A percentile compares a stretch with the other conserved stretches of the same genome.
phyloP scores from a whole-genome alignment of 2,888 invertebrate genomes.

The Zaprionus obscuricornis region DNA sequence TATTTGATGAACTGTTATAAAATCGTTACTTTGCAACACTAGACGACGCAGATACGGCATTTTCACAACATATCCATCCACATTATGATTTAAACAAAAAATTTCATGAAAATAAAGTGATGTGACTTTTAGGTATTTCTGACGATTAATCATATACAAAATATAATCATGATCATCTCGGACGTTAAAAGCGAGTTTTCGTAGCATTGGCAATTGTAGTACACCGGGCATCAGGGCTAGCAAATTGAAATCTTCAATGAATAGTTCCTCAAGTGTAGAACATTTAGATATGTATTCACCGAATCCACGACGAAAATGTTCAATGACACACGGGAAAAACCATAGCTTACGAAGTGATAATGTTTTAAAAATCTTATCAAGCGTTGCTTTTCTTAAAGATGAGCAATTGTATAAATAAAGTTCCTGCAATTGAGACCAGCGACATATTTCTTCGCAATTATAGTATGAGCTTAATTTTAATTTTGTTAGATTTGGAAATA shows the following conservation, averaged over 20 bases:
- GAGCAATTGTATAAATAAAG: conserved; percentile 46
- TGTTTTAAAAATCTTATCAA: conserved; percentile 21
- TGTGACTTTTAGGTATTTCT: conserved; percentile 23
- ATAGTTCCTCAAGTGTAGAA: conserved; percentile 45
- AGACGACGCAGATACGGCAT: conserved; percentile 44
- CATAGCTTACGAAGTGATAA: conserved; percentile 47
- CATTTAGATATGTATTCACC: no score
- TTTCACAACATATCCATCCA: neutral
- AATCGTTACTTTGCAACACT: conserved; percentile 46
- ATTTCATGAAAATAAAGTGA: conserved; percentile 46
- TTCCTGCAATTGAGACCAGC: conserved; percentile 36
- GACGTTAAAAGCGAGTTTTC: conserved; percentile 36
- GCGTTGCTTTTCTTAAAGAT: conserved; percentile 11
- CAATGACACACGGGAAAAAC: no score
- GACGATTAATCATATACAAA: conserved; percentile 16
- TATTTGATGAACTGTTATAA: conserved; percentile 36
- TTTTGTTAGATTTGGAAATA: conserved; percentile 51
- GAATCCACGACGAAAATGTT: no score
- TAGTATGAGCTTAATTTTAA: conserved; percentile 26
- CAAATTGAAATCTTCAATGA: conserved; percentile 55
- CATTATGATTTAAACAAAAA: conserved; percentile 36
- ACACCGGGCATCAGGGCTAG: conserved; percentile 32
- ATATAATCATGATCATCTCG: conserved; percentile 34
- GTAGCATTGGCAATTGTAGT: conserved; percentile 32
- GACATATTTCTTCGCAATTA: conserved; percentile 44